These are phyloP conservation scores for Theocolax elegans DNA, from an alignment of 1,140 invertebrate species.

Conservation along the genomic window DNA sequence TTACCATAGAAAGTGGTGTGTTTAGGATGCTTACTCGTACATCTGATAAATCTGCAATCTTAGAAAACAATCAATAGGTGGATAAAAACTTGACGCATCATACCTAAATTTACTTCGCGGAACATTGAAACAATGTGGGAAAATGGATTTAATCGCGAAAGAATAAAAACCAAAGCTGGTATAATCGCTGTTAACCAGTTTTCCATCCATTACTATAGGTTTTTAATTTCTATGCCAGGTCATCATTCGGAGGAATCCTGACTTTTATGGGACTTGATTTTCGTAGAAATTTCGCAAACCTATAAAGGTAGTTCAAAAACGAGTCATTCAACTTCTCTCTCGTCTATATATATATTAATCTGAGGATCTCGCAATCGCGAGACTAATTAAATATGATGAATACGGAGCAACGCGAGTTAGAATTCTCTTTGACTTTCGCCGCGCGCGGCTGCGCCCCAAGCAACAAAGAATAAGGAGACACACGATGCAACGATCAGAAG, in stretches of 20 bases:
- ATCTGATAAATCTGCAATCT: too few relatives aligned
- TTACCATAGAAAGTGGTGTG: too few relatives aligned
- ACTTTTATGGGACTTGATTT: slow-evolving; percentile 33
- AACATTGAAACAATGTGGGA: too few relatives aligned
- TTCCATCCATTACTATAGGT: not conserved
- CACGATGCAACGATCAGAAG: not conserved
- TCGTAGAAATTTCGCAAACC: slow-evolving; percentile 24
- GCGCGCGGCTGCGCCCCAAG: not conserved
- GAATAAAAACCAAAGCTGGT: too few relatives aligned
- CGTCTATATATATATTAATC: not conserved
- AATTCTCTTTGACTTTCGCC: slow-evolving; percentile 25
- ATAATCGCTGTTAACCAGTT: too few relatives aligned
- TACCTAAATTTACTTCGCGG: too few relatives aligned
- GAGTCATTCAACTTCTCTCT: not conserved
- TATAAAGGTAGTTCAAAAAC: too few relatives aligned
- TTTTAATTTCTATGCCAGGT: slow-evolving; percentile 4
- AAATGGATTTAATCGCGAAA: too few relatives aligned
- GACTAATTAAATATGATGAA: slow-evolving; percentile 54
- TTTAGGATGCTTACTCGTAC: too few relatives aligned
- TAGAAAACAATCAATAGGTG: too few relatives aligned
- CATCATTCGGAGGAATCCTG: slow-evolving; percentile 38
- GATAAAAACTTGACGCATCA: too few relatives aligned
- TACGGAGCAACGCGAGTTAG: slow-evolving; percentile 25
- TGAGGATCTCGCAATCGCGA: not conserved
- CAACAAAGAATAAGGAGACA: not conserved